Conservation (phyloP, 2,113 vertebrate species). For the Notothenia coriiceps region DNA sequence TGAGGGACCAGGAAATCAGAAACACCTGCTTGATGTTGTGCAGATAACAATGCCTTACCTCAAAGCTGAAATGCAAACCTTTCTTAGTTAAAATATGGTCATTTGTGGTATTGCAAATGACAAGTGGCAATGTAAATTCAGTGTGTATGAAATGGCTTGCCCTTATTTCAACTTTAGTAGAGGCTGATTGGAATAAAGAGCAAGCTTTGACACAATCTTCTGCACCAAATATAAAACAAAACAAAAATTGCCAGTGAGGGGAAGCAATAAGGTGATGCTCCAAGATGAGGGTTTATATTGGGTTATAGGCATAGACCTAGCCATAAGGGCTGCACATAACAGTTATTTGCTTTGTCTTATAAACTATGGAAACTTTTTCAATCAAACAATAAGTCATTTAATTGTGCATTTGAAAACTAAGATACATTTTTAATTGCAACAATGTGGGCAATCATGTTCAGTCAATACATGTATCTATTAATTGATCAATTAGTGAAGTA, state of each 20-base stretch:
- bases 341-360: too few relatives aligned
- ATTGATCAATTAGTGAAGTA: not conserved
- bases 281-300: too few relatives aligned
- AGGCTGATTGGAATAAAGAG: too few relatives aligned
- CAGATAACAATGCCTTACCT: not conserved
- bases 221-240: too few relatives aligned
- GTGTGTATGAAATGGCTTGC: not conserved
- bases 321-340: too few relatives aligned
- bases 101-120: not conserved
- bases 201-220: too few relatives aligned
- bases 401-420: not conserved
- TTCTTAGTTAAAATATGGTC: not conserved
- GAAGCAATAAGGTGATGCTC: too few relatives aligned
- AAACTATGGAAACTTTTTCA: too few relatives aligned
- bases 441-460: not conserved
- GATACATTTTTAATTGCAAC: not conserved
- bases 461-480: not conserved
- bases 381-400: not conserved
- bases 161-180: too few relatives aligned
- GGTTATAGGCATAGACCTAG: too few relatives aligned
- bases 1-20: conserved; percentile 20
- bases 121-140: not conserved
- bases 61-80: not conserved
- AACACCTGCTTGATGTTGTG: conserved; percentile 13
- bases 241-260: too few relatives aligned